Base-by-base conservation (phyloP, 2,888 invertebrate genomes). In the Glyphotaelius pellucidus region DNA sequence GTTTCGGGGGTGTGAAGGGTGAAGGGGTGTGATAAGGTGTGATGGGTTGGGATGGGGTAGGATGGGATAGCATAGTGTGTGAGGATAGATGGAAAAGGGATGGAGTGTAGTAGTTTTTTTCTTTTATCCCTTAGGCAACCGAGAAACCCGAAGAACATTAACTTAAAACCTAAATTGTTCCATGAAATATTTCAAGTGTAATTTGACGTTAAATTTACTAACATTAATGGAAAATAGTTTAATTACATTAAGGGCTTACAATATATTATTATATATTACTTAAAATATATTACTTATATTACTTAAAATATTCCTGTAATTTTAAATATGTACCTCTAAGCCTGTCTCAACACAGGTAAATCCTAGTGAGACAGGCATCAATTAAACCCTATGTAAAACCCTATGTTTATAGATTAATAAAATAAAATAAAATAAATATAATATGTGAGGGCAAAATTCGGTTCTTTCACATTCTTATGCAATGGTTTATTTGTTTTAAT, bases 101-200 rank as follows among this genome's bases (percentile, higher is more conserved):
- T 5, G 19, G 67, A 25, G 52, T 2, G 38, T 38, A 35, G 31
- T 32, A 4, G 32, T 83, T 83, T 19, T 35, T 83, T 83, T 3
- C 35, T 25, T 83, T 83, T 35, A 83, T 4, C 32, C 83, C 19
- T 35, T 25, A 83, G 35, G 25, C 35, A 3, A 3, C 35, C 32
- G 83, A 32, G 83, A 83, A 35, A 38, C 83, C 25, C 31, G 83
- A 25, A 31, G 83, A 83, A 83, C 35, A 83, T 83, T 83, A 35
- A 83, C 35, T 83, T 67, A 67, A 83, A 83, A n/a, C 35, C 81
- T 35, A 35, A 83, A 83, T 83, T 83, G 35, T 83, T 83, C 31
- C 32, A 35, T 83, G 35, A 35, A 83, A 83, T 83, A 83, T 35
- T 83, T 83, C 35, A 83, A 35, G 83, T 83, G 83, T 83, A 83